Base-by-base conservation (phyloP, 30 jellyfish, hydroid and myxozoan genomes). In the Morbakka virulenta region DNA sequence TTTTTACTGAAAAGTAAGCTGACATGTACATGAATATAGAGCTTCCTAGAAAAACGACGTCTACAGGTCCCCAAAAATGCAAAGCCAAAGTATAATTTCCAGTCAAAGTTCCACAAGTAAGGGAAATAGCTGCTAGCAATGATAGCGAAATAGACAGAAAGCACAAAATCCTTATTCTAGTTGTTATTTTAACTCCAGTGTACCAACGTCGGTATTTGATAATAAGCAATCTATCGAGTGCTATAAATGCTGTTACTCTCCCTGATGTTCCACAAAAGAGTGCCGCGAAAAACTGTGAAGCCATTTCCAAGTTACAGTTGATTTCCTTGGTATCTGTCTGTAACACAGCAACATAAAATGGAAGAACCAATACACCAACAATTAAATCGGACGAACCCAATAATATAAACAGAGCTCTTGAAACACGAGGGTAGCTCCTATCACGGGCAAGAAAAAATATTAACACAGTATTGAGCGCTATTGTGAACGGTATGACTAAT, bases 351-450 rank as follows among this genome's bases (percentile, higher is more conserved):
- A 79, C 80, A 64, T 0, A 62, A 0, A 67, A 20, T 24, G 95
- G 95, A 32, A 85, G 67, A n/a, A 73, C 89, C 9, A 76, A 2
- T 12, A 49, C 63, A 4, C 95, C 95, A 28, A 85, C 87, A 22
- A 75, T 50, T 4, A 74, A 34, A 28, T 85, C 95, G 1, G 89
- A 33, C 14, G 61, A 27, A 81, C 85, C 32, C 13, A 82, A 62
- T 23, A 82, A 50, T 32, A 35, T 63, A 2, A 82, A 66, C 23
- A 82, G 35, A 22, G 74, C 35, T 28, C 78, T 78, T n/a, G 72
- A 70, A 23, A 13, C 72, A 12, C 31, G 32, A 1, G 94, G 94
- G 21, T 69, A 51, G 53, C 29, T 28, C 22, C 35, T 77, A 6
- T 70, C 65, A 20, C 32, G 62, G 31, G 62, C 66, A 51, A 82